Evolutionary conservation across 2,888 invertebrate species (phyloP).

Genomic region (Brassicogethes aeneus): DNA sequence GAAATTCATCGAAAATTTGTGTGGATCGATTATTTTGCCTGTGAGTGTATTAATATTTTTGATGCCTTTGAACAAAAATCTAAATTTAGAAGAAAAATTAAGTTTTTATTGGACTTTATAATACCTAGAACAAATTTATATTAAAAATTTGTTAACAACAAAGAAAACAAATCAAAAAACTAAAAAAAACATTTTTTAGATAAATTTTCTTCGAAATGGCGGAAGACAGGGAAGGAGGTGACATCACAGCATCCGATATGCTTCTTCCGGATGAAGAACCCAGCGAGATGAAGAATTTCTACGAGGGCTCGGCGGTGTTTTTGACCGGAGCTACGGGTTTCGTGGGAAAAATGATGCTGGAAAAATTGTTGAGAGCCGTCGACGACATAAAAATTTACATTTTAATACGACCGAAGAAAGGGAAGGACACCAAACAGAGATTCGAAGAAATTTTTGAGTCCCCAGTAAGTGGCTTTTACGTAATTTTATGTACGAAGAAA

Average conservation of each 20-base stretch:
- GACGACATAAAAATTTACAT: constrained; percentile 33
- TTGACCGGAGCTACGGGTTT: constrained; percentile 39
- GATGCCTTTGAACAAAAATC: too few species aligned
- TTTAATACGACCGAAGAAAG: constrained; percentile 31
- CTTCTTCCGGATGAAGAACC: constrained; percentile 29
- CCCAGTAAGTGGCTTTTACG: constrained; percentile 47
- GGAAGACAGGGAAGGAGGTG: constrained; percentile 36
- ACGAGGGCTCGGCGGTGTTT: constrained; percentile 29
- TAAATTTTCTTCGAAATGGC: too few species aligned
- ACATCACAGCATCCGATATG: constrained; percentile 45
- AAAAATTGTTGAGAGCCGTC: constrained; percentile 31
- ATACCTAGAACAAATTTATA: too few species aligned
- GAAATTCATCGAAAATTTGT: too few species aligned
- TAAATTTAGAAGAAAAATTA: too few species aligned
- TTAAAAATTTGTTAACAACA: too few species aligned
- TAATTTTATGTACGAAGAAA: too few species aligned
- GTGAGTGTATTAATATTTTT: too few species aligned
- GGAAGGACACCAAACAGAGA: constrained; percentile 25
- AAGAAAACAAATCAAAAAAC: too few species aligned
- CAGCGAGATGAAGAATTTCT: constrained; percentile 29
- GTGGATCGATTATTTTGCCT: too few species aligned
- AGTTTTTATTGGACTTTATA: too few species aligned
- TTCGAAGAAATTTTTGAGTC: constrained; percentile 51
- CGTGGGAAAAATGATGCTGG: constrained; percentile 35
- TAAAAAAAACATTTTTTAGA: too few species aligned